A percentile compares a stretch with the other conserved stretches of the same genome.
Conservation (phyloP, 2,113 vertebrate species). For the Recurvirostra avosetta region DNA sequence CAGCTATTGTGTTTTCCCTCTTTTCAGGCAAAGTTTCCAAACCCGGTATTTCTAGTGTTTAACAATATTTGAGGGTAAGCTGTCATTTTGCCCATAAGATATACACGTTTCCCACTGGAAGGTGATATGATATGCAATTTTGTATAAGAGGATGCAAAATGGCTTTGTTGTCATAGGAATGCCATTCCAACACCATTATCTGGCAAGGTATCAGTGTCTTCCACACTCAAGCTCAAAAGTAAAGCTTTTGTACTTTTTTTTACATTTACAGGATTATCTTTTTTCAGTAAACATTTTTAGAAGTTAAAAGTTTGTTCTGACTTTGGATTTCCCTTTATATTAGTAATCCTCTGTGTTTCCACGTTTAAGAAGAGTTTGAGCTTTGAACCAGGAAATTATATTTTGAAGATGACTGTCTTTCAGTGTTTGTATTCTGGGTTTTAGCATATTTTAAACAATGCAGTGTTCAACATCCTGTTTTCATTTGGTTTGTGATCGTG, state of each 20-base stretch:
- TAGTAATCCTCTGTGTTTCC: neutral
- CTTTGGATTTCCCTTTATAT: neutral
- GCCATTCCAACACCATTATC: neutral
- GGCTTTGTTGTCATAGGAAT: neutral
- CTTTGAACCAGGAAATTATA: neutral
- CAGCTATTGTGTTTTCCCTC: neutral
- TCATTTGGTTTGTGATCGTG: neutral
- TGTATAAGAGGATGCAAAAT: constrained; percentile 22
- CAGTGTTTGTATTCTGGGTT: neutral
- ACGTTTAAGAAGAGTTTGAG: neutral
- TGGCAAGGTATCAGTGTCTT: neutral
- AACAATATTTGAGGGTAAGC: neutral
- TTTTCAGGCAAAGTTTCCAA: constrained; percentile 1
- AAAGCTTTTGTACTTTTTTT: constrained; percentile 27
- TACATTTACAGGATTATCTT: neutral
- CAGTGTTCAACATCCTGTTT: neutral
- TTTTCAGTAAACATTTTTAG: neutral
- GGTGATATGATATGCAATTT: constrained; percentile 6
- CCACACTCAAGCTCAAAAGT: neutral
- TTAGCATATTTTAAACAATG: neutral
- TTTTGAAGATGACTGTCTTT: neutral
- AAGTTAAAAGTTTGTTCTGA: neutral
- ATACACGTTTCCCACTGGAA: neutral
- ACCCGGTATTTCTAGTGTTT: neutral
- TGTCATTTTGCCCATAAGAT: neutral